Conservation (phyloP, 2,797 vertebrate species). For the Centroberyx gerrardi region DNA sequence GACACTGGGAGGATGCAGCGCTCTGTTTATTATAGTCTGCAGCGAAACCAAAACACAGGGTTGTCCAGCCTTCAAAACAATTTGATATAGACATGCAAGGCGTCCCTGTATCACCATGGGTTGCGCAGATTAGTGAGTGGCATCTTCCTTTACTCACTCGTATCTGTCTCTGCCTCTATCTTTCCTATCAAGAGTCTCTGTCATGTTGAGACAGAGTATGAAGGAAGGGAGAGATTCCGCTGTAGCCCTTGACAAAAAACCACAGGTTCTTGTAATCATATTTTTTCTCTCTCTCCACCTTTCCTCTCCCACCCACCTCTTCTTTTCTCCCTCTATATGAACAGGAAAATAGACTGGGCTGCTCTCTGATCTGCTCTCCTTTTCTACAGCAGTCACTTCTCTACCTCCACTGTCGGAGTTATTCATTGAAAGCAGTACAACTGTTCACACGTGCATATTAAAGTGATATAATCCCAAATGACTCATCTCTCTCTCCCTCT, state of each 20-base stretch:
- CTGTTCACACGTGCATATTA: slow-evolving; percentile 51
- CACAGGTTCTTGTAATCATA: slow-evolving; percentile 36
- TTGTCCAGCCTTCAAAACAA: slow-evolving; percentile 11
- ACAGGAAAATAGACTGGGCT: slow-evolving; percentile 39
- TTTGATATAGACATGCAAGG: slow-evolving; percentile 20
- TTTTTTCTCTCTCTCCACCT: slow-evolving; percentile 35
- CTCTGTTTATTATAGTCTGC: slow-evolving; percentile 3
- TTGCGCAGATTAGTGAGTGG: slow-evolving; percentile 32
- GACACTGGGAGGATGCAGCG: not conserved
- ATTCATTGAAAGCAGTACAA: slow-evolving; percentile 34
- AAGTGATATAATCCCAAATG: slow-evolving; percentile 36
- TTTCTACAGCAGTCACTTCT: slow-evolving; percentile 17
- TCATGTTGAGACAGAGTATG: slow-evolving; percentile 41
- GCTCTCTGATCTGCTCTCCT: slow-evolving; percentile 39
- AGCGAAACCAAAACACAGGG: slow-evolving; percentile 1
- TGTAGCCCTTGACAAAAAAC: slow-evolving; percentile 40
- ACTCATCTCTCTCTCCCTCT: slow-evolving; percentile 39
- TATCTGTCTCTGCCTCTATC: slow-evolving; percentile 33
- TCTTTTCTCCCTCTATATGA: slow-evolving; percentile 34
- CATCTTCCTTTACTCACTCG: slow-evolving; percentile 5
- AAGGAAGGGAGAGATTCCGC: slow-evolving; percentile 25
- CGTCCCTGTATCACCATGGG: slow-evolving; percentile 15
- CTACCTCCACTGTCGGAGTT: slow-evolving; percentile 36
- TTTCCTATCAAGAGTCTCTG: slow-evolving; percentile 22
- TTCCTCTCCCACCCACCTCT: slow-evolving; percentile 19